Evolutionary conservation across 1,140 invertebrate genomes (phyloP).

Genomic region (Paramacrobiotus metropolitanus): DNA sequence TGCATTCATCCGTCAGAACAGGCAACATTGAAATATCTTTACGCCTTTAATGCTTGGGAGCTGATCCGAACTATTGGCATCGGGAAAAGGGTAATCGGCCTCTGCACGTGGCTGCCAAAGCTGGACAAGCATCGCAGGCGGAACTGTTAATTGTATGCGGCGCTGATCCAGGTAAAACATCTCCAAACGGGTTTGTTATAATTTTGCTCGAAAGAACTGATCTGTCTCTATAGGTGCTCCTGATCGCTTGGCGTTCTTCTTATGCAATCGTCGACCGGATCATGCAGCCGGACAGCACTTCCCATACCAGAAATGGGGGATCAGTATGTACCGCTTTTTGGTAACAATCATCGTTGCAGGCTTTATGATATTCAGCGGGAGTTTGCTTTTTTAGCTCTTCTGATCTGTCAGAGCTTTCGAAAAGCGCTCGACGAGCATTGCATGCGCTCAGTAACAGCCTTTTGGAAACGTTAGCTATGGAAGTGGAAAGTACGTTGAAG

Average conservation of each 20-base stretch:
- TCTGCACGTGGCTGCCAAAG: conserved; percentile 61
- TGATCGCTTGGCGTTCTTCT: conserved; percentile 53
- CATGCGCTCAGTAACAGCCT: conserved; percentile 66
- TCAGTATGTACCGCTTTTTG: conserved; percentile 14
- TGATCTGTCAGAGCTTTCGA: conserved; percentile 34
- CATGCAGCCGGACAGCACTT: conserved; percentile 61
- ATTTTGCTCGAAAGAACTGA: background rate
- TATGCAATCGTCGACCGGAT: conserved; percentile 61
- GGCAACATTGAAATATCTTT: conserved; percentile 76
- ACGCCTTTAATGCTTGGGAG: conserved; percentile 67
- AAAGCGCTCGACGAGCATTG: conserved; percentile 48
- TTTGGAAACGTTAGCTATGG: conserved; percentile 84
- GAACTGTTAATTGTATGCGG: conserved; percentile 82
- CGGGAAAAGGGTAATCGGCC: conserved; percentile 73
- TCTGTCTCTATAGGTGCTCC: conserved; percentile 3
- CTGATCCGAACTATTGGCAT: conserved; percentile 89
- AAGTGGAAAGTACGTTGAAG: conserved; percentile 94
- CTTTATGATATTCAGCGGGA: background rate
- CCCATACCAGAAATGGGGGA: conserved; percentile 51
- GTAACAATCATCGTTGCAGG: background rate
- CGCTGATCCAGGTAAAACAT: conserved; percentile 48
- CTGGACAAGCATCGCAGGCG: conserved; percentile 21
- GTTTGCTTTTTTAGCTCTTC: conserved; percentile 14
- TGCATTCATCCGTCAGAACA: conserved; percentile 84
- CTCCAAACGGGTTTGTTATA: background rate